phyloP scores from a whole-genome alignment of 2,113 vertebrate genomes.

The Semnornis frantzii region DNA sequence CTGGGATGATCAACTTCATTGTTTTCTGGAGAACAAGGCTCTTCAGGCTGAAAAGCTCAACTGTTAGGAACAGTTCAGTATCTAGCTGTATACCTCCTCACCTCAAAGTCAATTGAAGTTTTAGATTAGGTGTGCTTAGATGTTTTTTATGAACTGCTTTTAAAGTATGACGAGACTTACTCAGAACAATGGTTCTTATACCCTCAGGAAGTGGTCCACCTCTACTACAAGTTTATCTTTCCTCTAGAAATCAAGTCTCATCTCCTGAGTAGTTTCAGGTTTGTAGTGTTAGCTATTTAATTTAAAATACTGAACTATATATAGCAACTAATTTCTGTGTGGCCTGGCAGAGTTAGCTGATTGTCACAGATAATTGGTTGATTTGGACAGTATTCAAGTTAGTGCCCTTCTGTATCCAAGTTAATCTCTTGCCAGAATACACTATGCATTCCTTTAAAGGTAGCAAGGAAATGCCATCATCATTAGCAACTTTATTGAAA shows the following conservation, averaged over 20 bases:
- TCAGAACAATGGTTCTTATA: neutral
- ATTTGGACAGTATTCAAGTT: constrained; percentile 50
- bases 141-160: constrained; percentile 16
- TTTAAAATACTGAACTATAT: constrained; percentile 27
- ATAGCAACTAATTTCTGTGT: constrained; percentile 35
- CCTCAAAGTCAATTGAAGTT: neutral
- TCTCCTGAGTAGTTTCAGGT: constrained; percentile 8
- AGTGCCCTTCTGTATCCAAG: constrained; percentile 9
- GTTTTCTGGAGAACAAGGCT: neutral
- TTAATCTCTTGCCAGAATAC: constrained; percentile 47
- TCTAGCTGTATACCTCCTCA: neutral
- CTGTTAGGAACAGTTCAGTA: neutral
- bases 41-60: neutral
- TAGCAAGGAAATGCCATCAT: constrained; percentile 23
- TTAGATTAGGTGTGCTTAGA: neutral
- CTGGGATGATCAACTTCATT: neutral
- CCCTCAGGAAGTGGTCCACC: neutral
- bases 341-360: constrained; percentile 25
- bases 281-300: neutral
- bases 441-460: constrained; percentile 14
- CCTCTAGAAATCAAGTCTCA: neutral
- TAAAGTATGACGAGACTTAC: neutral
- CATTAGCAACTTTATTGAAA: constrained; percentile 53
- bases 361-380: constrained; percentile 52
- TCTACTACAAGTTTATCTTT: constrained; percentile 37